Evolutionary conservation across 64 coral and sea anemone species (phyloP), one percentile per base, ranked within the genome.

Genomic region (Anthopleura sola): DNA sequence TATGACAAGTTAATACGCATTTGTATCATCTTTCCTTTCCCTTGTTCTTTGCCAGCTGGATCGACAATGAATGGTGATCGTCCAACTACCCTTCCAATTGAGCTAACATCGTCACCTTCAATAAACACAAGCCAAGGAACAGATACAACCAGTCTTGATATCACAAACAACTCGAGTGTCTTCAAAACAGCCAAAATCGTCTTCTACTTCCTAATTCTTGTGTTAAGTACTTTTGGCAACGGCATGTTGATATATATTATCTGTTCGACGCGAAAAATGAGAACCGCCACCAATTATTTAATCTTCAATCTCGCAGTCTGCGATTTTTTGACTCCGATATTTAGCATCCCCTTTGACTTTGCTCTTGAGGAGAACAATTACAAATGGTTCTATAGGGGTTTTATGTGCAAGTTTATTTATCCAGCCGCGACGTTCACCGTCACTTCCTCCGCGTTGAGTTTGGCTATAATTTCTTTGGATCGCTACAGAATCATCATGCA

Each of bases 391-490:
- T 88, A 78, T 66, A 86, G 82, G 14, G 16, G 24, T 2, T 20
- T 79, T 29, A 29, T 85, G 44, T 93, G 91, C 37, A 87, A 81
- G 56, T 47, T 93, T 0, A 51, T 88, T 18, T 88, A n/a, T 23
- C 86, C 86, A 18, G 38, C 86, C 13, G 33, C 82, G 2, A 88
- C 86, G 0, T 62, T 80, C 15, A 66, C 79, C 8, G 71, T 68
- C 17, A 84, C 82, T 29, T 60, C 86, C 15, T 83, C 86, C 24
- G 53, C 90, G 2, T 40, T 93, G 18, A 88, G 57, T 23, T 50
- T 93, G 6, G 86, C 86, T 12, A 82, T 88, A 12, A 93, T 93
- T 36, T 93, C 91, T 8, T 60, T 93, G 36, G 91, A 93, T 81
- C 83, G 89, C 16, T 91, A 91, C 74, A 64, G 89, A 81, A 78